Evolutionary conservation across 2,888 invertebrate genomes (phyloP), one percentile per base, ranked within the genome.

Genomic region (Brenthis ino): DNA sequence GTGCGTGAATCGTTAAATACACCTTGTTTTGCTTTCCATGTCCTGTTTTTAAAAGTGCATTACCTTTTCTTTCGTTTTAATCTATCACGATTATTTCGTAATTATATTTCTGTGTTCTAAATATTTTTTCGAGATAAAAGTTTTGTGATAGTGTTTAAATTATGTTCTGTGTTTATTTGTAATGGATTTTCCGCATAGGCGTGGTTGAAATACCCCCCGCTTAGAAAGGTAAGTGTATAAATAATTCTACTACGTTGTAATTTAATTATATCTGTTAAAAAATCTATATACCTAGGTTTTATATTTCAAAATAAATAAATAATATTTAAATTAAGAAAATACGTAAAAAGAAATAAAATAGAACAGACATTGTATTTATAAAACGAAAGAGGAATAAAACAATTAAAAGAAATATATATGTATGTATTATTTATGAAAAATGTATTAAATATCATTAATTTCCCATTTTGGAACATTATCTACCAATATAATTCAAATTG

Each of bases 171-270:
- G 65, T 70, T 54, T 66, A 68, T n/a, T 60, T 64, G 61, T 55
- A 24, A 84, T 86, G 86, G 82, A 85, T 85, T 80, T 74, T 73
- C 67, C 71, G 67, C 70, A 63, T 70, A 70, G 74, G 69, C 66
- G 72, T 72, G 73, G 64, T 68, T 70, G 66, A 65, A 33, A 53
- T 75, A 80, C 81, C 83, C 82, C 84, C 86, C 77, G 75, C 86
- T 73, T 77, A 79, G 84, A 82, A 63, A 85, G 86, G 87, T 85
- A 80, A 72, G 82, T 80, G 77, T 80, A 83, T 70, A 75, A 79
- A 78, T 80, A 78, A 70, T 73, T 63, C 65, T 53, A 47, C 48
- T 13, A 55, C 2, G 24, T 37, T 8, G 8, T 37, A 37, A 37
- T 37, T 37, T 37, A 6, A 37, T 37, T 37, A 37, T 37, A 37